Percentiles rank a stretch among this genome's conserved stretches.
Conservation (phyloP, 2,888 invertebrate genomes). For the Patella ulyssiponensis region DNA sequence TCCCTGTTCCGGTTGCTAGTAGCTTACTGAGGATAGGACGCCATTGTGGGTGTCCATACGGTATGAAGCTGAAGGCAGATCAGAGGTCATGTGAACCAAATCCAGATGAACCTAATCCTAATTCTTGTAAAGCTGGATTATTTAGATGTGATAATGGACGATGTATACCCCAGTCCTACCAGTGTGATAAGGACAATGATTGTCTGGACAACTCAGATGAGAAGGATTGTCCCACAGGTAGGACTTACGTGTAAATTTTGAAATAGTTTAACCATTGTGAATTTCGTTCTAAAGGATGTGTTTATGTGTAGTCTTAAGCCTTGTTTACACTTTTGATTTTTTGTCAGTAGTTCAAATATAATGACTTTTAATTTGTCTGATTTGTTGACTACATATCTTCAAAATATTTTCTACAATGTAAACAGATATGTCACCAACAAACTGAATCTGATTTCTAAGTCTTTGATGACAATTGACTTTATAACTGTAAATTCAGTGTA, state of each 20-base stretch:
- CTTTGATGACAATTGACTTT: too few species aligned
- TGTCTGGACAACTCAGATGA: constrained; percentile 66
- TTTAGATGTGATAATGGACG: constrained; percentile 94
- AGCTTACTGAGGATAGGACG: constrained; percentile 41
- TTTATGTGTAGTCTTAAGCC: too few species aligned
- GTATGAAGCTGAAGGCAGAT: constrained; percentile 83
- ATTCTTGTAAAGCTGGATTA: constrained; percentile 92
- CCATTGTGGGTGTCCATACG: constrained; percentile 93
- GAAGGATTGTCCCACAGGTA: constrained; percentile 53
- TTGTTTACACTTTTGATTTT: too few species aligned
- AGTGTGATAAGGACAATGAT: constrained; percentile 68
- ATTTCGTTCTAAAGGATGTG: too few species aligned
- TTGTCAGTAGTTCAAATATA: too few species aligned
- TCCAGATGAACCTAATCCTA: constrained; percentile 88
- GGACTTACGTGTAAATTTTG: neutral
- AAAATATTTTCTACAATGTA: too few species aligned
- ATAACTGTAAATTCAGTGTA: too few species aligned
- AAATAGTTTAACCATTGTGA: too few species aligned
- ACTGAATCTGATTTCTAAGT: too few species aligned
- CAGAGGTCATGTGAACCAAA: constrained; percentile 82
- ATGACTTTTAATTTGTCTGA: too few species aligned
- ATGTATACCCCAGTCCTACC: constrained; percentile 65
- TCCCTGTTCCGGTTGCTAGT: constrained; percentile 80
- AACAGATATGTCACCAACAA: too few species aligned
- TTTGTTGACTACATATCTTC: too few species aligned